Conservation (phyloP, 2,888 invertebrate species). For the Dorcus hopei region DNA sequence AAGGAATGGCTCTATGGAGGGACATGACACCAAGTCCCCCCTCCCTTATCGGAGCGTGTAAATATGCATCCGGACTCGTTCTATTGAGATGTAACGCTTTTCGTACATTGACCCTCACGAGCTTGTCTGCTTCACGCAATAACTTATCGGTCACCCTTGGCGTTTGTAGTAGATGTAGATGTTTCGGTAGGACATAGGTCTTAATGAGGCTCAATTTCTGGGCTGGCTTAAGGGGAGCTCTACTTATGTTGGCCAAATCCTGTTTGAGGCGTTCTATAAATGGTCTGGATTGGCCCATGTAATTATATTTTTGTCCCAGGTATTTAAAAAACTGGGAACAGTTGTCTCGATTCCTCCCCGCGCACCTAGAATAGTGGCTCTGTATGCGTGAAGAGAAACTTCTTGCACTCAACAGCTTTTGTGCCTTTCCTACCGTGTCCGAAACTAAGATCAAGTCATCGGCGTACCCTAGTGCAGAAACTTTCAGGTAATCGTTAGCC, state of each 20-base stretch:
- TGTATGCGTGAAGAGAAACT: slow-evolving; percentile 10
- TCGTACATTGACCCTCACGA: no score
- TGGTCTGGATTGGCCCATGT: not conserved
- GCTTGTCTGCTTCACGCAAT: slow-evolving; percentile 1
- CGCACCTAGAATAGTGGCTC: slow-evolving; percentile 7
- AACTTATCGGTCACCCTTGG: slow-evolving; percentile 1
- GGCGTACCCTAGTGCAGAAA: slow-evolving; percentile 19
- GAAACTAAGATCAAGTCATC: slow-evolving; percentile 22
- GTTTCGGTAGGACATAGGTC: not conserved
- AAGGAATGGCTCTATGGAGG: not conserved
- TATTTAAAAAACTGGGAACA: slow-evolving; percentile 10
- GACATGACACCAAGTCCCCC: no score
- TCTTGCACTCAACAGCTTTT: slow-evolving; percentile 14
- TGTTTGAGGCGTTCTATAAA: not conserved
- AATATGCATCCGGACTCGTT: no score
- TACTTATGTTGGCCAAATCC: not conserved
- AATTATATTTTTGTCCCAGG: slow-evolving; percentile 5
- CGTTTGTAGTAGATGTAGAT: not conserved
- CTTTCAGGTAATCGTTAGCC: no score
- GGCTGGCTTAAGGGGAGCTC: slow-evolving; percentile 7
- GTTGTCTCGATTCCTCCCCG: slow-evolving; percentile 6
- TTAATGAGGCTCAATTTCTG: not conserved
- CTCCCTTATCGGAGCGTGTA: no score
- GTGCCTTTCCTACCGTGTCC: slow-evolving; percentile 3
- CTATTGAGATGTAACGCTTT: no score